Evolutionary conservation across 2,888 invertebrate species (phyloP).

Genomic region (Prosopocoilus inquinatus): DNA sequence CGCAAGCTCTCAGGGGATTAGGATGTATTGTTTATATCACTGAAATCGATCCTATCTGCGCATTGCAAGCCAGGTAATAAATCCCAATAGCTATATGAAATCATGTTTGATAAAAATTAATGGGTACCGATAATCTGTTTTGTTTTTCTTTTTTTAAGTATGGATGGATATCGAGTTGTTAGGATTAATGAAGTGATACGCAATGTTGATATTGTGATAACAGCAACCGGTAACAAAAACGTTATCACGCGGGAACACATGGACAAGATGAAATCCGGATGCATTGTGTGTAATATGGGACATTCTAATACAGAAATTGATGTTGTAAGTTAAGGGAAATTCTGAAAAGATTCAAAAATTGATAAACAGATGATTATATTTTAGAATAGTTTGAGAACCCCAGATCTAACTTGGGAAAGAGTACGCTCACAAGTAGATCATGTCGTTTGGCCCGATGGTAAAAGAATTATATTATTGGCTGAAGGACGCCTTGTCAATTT

Average conservation of each 20-base stretch:
- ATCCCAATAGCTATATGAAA: slow-evolving; percentile 4
- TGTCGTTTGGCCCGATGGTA: slow-evolving; percentile 97
- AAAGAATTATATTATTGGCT: slow-evolving; percentile 88
- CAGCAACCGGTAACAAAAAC: slow-evolving; percentile 97
- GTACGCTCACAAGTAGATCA: slow-evolving; percentile 98
- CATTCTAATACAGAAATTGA: slow-evolving; percentile 97
- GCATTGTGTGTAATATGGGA: slow-evolving; percentile 96
- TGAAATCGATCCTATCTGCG: slow-evolving; percentile 98
- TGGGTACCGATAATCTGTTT: neutral
- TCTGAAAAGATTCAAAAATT: too few relatives aligned
- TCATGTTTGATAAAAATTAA: slow-evolving; percentile 6
- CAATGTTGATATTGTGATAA: slow-evolving; percentile 92
- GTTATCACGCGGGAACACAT: slow-evolving; percentile 93
- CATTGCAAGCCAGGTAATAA: slow-evolving; percentile 83
- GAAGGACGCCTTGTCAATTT: slow-evolving; percentile 95
- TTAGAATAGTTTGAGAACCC: slow-evolving; percentile 85
- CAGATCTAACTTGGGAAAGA: slow-evolving; percentile 95
- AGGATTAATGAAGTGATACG: slow-evolving; percentile 92
- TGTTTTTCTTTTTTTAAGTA: slow-evolving; percentile 58
- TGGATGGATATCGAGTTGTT: slow-evolving; percentile 96
- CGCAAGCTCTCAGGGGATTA: slow-evolving; percentile 89
- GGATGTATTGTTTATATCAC: slow-evolving; percentile 92
- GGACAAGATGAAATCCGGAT: slow-evolving; percentile 96
- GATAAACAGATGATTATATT: too few relatives aligned
- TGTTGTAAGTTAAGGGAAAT: slow-evolving; percentile 68